These are phyloP conservation scores for Sarcophaga variegata DNA, from an alignment of 2,888 invertebrate species.

Conservation along the genomic window DNA sequence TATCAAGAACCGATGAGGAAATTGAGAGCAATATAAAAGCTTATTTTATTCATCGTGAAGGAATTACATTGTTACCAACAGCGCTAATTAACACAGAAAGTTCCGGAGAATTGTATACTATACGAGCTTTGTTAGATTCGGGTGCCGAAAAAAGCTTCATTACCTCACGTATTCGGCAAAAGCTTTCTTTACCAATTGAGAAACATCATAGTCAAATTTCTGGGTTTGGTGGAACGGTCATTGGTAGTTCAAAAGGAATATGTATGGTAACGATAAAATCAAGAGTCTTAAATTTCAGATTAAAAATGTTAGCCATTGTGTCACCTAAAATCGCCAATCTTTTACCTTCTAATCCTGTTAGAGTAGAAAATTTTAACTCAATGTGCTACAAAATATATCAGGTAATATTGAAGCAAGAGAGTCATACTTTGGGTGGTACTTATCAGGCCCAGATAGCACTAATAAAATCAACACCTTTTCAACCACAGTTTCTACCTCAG, in stretches of 20 bases:
- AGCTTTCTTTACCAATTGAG: neutral
- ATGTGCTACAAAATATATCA: neutral
- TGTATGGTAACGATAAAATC: neutral
- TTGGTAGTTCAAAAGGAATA: conserved; percentile 2
- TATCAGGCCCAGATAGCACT: neutral
- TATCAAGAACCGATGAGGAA: too few relatives aligned
- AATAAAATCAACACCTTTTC: neutral
- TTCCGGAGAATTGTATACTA: neutral
- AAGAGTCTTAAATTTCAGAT: neutral
- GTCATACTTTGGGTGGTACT: conserved; percentile 25
- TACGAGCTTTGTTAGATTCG: conserved; percentile 22
- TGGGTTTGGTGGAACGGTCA: too few relatives aligned
- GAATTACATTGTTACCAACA: neutral
- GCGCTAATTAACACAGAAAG: conserved; percentile 4
- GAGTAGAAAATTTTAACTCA: neutral
- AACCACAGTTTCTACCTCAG: neutral
- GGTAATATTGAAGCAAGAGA: neutral
- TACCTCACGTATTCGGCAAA: neutral
- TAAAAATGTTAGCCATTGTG: conserved; percentile 6
- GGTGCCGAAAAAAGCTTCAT: conserved; percentile 18
- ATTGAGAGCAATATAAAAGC: too few relatives aligned
- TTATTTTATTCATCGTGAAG: too few relatives aligned
- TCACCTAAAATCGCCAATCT: conserved; percentile 4
- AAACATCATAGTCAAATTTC: neutral
- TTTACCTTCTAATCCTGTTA: conserved; percentile 20